Base-by-base conservation (phyloP, 2,888 invertebrate genomes). In the Baronia brevicornis region DNA sequence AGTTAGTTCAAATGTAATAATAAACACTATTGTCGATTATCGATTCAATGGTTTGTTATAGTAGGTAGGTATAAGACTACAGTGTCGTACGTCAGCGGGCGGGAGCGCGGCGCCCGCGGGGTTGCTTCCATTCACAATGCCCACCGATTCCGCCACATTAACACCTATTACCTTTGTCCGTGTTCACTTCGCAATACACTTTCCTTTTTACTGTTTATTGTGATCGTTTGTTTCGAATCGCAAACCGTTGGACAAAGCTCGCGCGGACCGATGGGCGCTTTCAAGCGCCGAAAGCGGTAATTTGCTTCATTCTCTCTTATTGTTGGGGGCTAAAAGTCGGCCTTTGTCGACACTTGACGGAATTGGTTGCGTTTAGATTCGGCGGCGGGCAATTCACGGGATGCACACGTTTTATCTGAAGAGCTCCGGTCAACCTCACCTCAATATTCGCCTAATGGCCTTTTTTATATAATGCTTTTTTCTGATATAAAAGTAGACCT, bases 171-270 rank as follows among this genome's bases (percentile, higher is more conserved):
- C 62, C 60, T 66, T 80, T 78, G 73, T 77, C 50, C 55, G 48
- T 45, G 59, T 48, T 54, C 69, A 65, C 60, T 65, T 63, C 67
- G 63, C 72, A 74, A 77, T 75, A 78, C 75, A 75, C 78, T 78
- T 77, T 80, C 70, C 73, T 75, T 79, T 79, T 74, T 69, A 77
- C 64, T 80, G 79, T 82, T 82, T 82, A 82, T 79, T 82, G 82
- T 80, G 67, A 71, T 65, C 77, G 72, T 73, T 80, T 80, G 79
- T 82, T 82, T 79, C 80, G 71, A 60, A 58, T 61, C 66, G 80
- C 82, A 80, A 80, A 79, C 84, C 73, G 73, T 70, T 51, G 64
- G 58, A 79, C 77, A 79, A 78, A 68, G 68, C 51, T 67, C 66
- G 69, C 72, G 70, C 82, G 79, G 62, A 62, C 60, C 70, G 70